Conservation (phyloP, 2,888 invertebrate species). For the Hoplodrina blanda region DNA sequence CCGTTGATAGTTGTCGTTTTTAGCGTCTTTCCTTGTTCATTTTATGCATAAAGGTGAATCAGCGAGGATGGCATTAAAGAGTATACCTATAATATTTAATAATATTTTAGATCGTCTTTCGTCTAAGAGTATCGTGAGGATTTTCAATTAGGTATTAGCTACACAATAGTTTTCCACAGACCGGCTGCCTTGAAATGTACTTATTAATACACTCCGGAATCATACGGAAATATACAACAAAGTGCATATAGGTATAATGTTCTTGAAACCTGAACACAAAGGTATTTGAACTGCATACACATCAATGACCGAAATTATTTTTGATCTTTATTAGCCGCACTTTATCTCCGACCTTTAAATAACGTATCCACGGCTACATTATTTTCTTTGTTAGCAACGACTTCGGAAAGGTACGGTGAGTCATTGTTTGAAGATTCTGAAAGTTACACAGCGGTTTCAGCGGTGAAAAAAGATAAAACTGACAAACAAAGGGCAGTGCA, state of each 20-base stretch:
- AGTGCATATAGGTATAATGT: constrained; percentile 51
- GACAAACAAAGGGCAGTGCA: constrained; percentile 15
- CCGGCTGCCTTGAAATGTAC: constrained; percentile 36
- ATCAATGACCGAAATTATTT: constrained; percentile 50
- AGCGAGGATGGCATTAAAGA: not conserved
- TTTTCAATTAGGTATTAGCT: constrained; percentile 19
- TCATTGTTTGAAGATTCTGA: constrained; percentile 25
- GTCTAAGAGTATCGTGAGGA: constrained; percentile 4
- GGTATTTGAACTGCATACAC: constrained; percentile 30
- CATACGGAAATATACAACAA: constrained; percentile 25
- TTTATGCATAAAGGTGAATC: constrained; percentile 4
- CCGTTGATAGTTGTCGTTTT: constrained; percentile 12
- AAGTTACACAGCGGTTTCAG: constrained; percentile 27
- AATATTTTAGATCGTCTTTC: constrained; percentile 9
- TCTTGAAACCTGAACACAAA: constrained; percentile 34
- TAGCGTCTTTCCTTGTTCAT: constrained; percentile 23
- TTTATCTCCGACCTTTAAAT: constrained; percentile 35
- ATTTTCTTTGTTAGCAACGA: constrained; percentile 41
- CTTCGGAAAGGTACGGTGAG: constrained; percentile 15
- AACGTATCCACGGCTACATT: constrained; percentile 11
- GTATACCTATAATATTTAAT: not conserved
- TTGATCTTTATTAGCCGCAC: constrained; percentile 8
- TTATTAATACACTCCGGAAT: constrained; percentile 52
- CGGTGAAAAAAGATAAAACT: constrained; percentile 4
- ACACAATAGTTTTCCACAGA: constrained; percentile 26